Percentiles rank a stretch among this genome's conserved stretches.
Conservation (phyloP, 2,797 vertebrate genomes). For the Phoxinus dragarum region DNA sequence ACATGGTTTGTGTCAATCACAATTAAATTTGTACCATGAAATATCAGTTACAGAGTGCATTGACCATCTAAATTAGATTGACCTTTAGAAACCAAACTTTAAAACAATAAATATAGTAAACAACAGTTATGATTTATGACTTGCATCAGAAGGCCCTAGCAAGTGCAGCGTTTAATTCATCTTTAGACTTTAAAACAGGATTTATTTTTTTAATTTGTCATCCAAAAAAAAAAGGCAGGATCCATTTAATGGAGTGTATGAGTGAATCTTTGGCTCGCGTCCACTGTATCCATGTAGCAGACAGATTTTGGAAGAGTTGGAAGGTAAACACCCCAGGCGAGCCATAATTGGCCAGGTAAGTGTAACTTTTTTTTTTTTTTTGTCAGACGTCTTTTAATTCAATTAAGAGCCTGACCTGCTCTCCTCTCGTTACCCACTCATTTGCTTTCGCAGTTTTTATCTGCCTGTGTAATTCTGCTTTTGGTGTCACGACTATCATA, state of each 20-base stretch:
- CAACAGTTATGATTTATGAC: constrained; percentile 34
- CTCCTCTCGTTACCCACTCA: constrained; percentile 90
- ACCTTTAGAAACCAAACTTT: not conserved
- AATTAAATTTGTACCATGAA: not conserved
- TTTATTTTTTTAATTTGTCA: constrained; percentile 63
- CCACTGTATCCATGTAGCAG: constrained; percentile 79
- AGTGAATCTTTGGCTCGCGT: constrained; percentile 83
- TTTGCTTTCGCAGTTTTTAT: constrained; percentile 88
- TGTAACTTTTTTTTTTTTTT: constrained; percentile 71
- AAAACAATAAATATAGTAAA: constrained; percentile 3
- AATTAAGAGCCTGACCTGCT: constrained; percentile 94
- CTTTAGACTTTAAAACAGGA: constrained; percentile 59
- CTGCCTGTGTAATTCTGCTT: constrained; percentile 85
- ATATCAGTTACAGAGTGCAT: not conserved
- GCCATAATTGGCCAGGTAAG: constrained; percentile 91
- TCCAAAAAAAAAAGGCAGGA: constrained; percentile 56
- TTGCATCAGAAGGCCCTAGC: constrained; percentile 46
- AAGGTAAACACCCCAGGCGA: constrained; percentile 87
- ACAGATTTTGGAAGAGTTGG: constrained; percentile 79
- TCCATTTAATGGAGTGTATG: constrained; percentile 55
- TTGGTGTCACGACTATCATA: constrained; percentile 79
- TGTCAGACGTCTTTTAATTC: constrained; percentile 95
- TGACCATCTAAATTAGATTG: not conserved
- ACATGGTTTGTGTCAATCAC: not conserved
- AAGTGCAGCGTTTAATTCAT: constrained; percentile 58